phyloP scores from a whole-genome alignment of 64 coral and sea anemone genomes.

The Stylophora pistillata region DNA sequence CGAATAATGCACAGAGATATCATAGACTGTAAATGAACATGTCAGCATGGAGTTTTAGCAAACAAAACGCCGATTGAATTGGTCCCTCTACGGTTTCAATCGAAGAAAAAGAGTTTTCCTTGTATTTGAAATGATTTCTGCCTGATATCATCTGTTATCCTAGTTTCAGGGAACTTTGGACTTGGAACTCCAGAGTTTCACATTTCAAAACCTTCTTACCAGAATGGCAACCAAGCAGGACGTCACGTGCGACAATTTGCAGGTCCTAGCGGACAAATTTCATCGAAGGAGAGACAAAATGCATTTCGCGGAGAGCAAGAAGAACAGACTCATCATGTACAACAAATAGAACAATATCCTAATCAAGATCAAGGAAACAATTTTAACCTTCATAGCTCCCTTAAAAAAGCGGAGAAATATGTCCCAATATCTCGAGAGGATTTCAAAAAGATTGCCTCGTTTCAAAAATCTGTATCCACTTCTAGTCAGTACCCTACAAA shows the following conservation, averaged over 20 bases:
- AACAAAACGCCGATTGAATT: too few relatives aligned
- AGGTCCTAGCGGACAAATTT: not conserved
- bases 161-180: not conserved
- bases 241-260: not conserved
- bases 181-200: not conserved
- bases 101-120: too few relatives aligned
- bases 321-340: not conserved
- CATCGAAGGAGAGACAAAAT: not conserved
- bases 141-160: not conserved
- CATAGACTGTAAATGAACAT: too few relatives aligned
- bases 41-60: too few relatives aligned
- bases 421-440: not conserved
- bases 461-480: constrained; percentile 9
- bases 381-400: not conserved
- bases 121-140: not conserved
- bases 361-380: not conserved
- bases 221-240: not conserved
- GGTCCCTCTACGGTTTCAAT: too few relatives aligned
- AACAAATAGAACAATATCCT: not conserved
- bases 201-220: not conserved
- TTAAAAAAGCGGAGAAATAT: not conserved
- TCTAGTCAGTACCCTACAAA: not conserved
- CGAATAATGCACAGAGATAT: too few relatives aligned
- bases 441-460: not conserved
- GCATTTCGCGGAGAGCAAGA: not conserved